Percentiles rank a stretch among this genome's conserved stretches.
Evolutionary conservation across 2,113 vertebrate genomes (phyloP).

Genomic region (Tyrannus savana): DNA sequence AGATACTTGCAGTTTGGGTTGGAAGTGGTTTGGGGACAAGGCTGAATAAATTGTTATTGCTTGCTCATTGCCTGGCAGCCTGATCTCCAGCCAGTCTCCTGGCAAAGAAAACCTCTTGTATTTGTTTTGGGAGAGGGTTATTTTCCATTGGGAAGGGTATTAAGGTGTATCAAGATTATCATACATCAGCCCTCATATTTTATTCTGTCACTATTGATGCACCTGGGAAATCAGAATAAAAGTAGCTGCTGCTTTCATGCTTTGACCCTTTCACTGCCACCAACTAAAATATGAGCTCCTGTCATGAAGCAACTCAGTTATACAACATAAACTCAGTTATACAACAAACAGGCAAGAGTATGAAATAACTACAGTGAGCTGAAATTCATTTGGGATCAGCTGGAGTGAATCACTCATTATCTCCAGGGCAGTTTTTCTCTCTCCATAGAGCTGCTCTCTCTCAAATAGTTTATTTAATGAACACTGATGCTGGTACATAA

Average conservation of each 20-base stretch:
- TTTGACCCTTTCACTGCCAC: background rate
- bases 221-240: background rate
- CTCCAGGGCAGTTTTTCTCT: conserved; percentile 30
- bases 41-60: background rate
- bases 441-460: background rate
- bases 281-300: background rate
- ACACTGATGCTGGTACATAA: background rate
- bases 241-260: background rate
- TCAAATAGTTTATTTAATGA: conserved; percentile 7
- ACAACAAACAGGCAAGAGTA: conserved; percentile 11
- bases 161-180: background rate
- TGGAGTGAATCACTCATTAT: conserved; percentile 19
- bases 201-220: background rate
- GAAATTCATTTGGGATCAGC: conserved; percentile 17
- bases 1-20: background rate
- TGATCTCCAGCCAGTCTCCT: background rate
- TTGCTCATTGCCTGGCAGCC: background rate
- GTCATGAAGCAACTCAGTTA: background rate
- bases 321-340: conserved; percentile 8
- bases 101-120: background rate
- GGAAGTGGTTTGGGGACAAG: background rate
- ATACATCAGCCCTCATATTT: background rate
- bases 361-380: conserved; percentile 1
- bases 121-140: background rate
- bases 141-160: background rate